Percentiles rank a stretch among this genome's conserved stretches.
These are phyloP conservation scores for Genyomyrus donnyi DNA, from an alignment of 2,113 vertebrate genomes.

Conservation along the genomic window DNA sequence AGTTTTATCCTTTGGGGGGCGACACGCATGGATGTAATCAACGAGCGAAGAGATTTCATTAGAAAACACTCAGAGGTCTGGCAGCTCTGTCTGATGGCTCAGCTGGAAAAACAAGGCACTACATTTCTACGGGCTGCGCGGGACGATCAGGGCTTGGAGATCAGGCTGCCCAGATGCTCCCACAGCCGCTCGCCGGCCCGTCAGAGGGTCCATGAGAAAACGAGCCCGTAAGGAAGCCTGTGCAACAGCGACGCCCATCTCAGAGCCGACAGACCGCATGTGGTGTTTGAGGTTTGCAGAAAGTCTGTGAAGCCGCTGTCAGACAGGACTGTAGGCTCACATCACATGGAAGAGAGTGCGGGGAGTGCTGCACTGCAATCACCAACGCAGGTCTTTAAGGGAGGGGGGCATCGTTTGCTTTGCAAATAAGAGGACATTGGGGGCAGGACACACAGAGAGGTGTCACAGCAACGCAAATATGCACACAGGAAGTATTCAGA, in stretches of 20 bases:
- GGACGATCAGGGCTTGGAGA: background rate
- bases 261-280: too few species aligned
- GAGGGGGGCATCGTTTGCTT: background rate
- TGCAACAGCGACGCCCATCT: background rate
- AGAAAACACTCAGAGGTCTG: background rate
- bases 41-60: background rate
- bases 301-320: too few species aligned
- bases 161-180: background rate
- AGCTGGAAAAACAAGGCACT: constrained; percentile 17
- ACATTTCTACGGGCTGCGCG: background rate
- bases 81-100: background rate
- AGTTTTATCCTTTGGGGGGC: background rate
- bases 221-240: background rate
- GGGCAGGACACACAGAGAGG: background rate
- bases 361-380: background rate
- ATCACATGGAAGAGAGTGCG: background rate
- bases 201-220: constrained; percentile 2
- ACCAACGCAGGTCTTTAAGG: background rate
- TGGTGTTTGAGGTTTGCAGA: background rate
- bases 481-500: background rate
- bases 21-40: background rate
- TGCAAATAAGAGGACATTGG: background rate
- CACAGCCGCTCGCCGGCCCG: too few species aligned
- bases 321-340: background rate
- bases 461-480: background rate